Percentiles rank a stretch among this genome's conserved stretches.
Conservation (phyloP, 2,113 vertebrate genomes). For the Pipra filicauda region DNA sequence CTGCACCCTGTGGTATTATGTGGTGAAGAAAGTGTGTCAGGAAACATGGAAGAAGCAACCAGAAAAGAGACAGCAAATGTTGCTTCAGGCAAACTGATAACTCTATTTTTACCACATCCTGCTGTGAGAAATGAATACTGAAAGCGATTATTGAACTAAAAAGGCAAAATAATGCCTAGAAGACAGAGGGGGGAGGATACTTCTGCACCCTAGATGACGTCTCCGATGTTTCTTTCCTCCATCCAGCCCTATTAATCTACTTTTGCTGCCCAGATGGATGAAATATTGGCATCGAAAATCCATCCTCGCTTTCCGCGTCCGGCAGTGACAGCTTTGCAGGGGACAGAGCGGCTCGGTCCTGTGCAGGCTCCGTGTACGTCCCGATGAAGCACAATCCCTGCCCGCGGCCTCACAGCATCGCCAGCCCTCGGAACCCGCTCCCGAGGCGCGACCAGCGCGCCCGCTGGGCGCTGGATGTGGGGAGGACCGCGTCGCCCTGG, state of each 20-base stretch:
- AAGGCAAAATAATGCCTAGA: neutral
- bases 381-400: neutral
- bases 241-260: neutral
- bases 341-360: accelerated
- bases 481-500: neutral
- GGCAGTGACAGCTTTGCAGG: neutral
- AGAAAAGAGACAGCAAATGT: neutral
- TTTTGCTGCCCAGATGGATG: neutral
- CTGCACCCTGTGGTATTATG: neutral
- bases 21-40: neutral
- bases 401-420: neutral
- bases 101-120: conserved; percentile 10
- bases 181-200: neutral
- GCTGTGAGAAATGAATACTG: neutral
- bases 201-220: neutral
- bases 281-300: neutral
- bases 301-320: accelerated
- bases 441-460: neutral
- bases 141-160: neutral
- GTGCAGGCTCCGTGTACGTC: accelerated
- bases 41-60: neutral
- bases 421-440: neutral
- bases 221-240: neutral
- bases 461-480: neutral
- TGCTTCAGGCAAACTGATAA: neutral